These are phyloP conservation scores for Dynastes tityus DNA, from an alignment of 2,888 invertebrate genomes.

Conservation along the genomic window DNA sequence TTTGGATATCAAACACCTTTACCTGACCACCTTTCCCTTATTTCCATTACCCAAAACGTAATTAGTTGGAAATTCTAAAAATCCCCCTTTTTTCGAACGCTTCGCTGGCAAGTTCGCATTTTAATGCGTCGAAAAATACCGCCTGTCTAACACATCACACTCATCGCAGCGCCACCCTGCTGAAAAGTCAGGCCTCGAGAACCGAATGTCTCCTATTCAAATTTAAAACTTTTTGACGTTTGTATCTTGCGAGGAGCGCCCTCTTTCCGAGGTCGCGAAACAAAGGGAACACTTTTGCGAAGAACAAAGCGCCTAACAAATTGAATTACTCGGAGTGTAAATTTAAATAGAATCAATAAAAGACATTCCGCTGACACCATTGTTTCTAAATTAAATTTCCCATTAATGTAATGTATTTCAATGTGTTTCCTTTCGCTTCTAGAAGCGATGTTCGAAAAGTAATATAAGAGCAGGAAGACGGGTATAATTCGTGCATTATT, in stretches of 20 bases:
- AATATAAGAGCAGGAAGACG: neutral
- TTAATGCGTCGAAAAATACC: neutral
- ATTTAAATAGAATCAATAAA: slow-evolving; percentile 32
- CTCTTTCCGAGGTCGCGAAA: neutral
- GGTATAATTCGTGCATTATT: neutral
- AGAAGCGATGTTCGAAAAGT: neutral
- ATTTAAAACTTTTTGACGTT: slow-evolving; percentile 32
- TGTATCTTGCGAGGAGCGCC: neutral
- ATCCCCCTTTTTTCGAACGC: slow-evolving; percentile 7
- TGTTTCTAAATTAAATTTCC: slow-evolving; percentile 40
- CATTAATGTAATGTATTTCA: slow-evolving; percentile 32
- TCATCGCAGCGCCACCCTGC: neutral
- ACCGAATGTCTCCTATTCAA: neutral
- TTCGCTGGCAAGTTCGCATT: neutral
- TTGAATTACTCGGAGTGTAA: slow-evolving; percentile 27
- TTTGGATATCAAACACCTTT: too few relatives aligned
- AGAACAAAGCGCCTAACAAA: slow-evolving; percentile 29
- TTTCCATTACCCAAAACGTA: neutral
- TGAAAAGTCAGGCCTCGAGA: neutral
- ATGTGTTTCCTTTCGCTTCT: neutral
- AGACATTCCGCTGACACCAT: slow-evolving; percentile 30
- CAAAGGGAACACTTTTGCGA: slow-evolving; percentile 8
- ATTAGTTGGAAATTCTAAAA: slow-evolving; percentile 40
- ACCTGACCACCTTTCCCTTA: neutral
- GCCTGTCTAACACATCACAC: neutral